Evolutionary conservation across 2,888 invertebrate species (phyloP).

Genomic region (Drosophila emarginata): DNA sequence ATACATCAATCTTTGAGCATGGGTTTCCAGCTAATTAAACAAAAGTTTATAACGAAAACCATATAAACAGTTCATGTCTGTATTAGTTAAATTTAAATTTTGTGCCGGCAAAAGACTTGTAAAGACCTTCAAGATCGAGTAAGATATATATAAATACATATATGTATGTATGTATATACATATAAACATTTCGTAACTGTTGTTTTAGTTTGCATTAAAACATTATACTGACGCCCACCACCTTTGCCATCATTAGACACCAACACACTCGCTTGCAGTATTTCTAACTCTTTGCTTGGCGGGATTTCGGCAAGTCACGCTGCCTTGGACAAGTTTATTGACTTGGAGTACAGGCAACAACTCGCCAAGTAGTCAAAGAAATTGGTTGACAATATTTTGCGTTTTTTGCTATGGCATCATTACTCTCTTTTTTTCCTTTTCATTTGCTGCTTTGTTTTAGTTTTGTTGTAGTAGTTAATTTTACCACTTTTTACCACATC

Average conservation of each 20-base stretch:
- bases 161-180: background rate
- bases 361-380: conserved; percentile 51
- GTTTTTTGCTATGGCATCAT: conserved; percentile 48
- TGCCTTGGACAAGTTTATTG: conserved; percentile 71
- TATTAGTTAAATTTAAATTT: conserved; percentile 20
- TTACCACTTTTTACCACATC: conserved; percentile 59
- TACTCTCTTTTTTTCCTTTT: conserved; percentile 36
- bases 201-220: conserved; percentile 41
- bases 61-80: conserved; percentile 37
- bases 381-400: conserved; percentile 64
- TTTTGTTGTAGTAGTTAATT: conserved; percentile 49
- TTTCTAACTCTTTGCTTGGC: conserved; percentile 21
- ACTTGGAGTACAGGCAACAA: conserved; percentile 56
- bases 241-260: conserved; percentile 7
- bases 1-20: conserved; percentile 18
- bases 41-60: conserved; percentile 9
- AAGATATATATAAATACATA: too few species aligned
- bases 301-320: conserved; percentile 58
- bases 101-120: conserved; percentile 31
- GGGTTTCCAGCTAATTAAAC: conserved; percentile 42
- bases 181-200: conserved; percentile 44
- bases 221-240: conserved; percentile 22
- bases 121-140: conserved; percentile 31
- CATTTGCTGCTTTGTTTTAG: conserved; percentile 8
- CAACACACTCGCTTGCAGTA: conserved; percentile 36